These are phyloP conservation scores for Cherax quadricarinatus DNA, from an alignment of 1,140 invertebrate species.

Conservation along the genomic window DNA sequence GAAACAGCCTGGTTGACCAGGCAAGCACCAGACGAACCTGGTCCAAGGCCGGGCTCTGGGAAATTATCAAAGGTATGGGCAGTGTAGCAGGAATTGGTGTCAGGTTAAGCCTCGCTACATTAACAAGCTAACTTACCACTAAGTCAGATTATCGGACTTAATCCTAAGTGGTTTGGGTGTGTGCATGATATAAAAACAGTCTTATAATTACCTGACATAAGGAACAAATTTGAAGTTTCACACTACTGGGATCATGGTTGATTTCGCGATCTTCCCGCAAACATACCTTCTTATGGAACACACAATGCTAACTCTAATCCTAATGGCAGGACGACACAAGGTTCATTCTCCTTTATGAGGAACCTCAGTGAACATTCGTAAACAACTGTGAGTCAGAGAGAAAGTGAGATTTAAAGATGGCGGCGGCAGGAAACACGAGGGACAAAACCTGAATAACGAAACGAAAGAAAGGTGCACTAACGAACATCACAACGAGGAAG, in stretches of 20 bases:
- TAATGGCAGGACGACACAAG: too few species aligned
- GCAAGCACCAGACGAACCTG: too few species aligned
- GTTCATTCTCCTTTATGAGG: background rate
- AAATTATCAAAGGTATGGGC: too few species aligned
- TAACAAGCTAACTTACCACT: background rate
- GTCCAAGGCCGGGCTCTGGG: too few species aligned
- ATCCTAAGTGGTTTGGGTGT: background rate
- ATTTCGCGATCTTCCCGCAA: too few species aligned
- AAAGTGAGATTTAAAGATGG: conserved; percentile 2
- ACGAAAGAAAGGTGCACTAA: background rate
- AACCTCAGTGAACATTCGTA: background rate
- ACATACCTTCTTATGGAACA: too few species aligned
- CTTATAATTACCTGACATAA: too few species aligned
- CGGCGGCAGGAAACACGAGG: background rate
- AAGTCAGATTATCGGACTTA: background rate
- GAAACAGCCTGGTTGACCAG: too few species aligned
- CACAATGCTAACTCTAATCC: too few species aligned
- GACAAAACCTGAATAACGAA: background rate
- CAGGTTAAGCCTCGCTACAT: background rate
- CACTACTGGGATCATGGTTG: too few species aligned
- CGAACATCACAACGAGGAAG: background rate
- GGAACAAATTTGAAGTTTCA: too few species aligned
- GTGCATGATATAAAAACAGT: background rate
- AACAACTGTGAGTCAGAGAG: background rate
- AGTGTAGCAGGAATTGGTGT: background rate